A percentile compares a stretch with the other conserved stretches of the same genome.
phyloP scores from a whole-genome alignment of 2,888 invertebrate genomes.

The Drosophila falleni region DNA sequence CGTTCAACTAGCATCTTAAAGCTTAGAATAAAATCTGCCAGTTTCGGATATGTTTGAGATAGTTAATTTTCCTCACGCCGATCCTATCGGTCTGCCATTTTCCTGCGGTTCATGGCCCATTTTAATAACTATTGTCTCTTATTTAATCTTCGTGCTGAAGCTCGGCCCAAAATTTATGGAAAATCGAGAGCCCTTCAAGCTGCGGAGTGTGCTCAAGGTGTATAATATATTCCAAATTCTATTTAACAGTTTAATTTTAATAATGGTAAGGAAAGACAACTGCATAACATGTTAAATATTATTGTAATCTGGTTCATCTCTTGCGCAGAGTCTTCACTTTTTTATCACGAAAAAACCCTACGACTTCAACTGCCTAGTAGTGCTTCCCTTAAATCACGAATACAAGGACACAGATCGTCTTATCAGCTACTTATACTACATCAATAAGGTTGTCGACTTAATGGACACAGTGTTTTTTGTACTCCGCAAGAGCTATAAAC shows the following conservation, averaged over 20 bases:
- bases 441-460: constrained; percentile 56
- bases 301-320: neutral
- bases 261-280: constrained; percentile 11
- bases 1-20: neutral
- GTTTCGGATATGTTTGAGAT: constrained; percentile 20
- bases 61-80: constrained; percentile 17
- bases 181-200: constrained; percentile 30
- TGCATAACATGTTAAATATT: no score
- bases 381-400: constrained; percentile 30
- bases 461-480: constrained; percentile 62
- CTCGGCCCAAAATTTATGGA: constrained; percentile 35
- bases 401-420: constrained; percentile 39
- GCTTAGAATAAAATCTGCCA: neutral
- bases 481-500: constrained; percentile 58
- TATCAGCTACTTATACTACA: constrained; percentile 43
- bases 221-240: constrained; percentile 35
- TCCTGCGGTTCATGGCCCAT: constrained; percentile 18
- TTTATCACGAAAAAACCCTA: neutral
- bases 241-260: constrained; percentile 10
- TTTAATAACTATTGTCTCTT: constrained; percentile 3
- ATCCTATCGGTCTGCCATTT: constrained; percentile 19
- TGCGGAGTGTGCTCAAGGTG: constrained; percentile 13
- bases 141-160: constrained; percentile 34
- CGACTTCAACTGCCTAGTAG: constrained; percentile 9
- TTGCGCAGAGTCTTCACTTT: constrained; percentile 1